Evolutionary conservation across 2,888 invertebrate species (phyloP).

Genomic region (Leucoma salicis): DNA sequence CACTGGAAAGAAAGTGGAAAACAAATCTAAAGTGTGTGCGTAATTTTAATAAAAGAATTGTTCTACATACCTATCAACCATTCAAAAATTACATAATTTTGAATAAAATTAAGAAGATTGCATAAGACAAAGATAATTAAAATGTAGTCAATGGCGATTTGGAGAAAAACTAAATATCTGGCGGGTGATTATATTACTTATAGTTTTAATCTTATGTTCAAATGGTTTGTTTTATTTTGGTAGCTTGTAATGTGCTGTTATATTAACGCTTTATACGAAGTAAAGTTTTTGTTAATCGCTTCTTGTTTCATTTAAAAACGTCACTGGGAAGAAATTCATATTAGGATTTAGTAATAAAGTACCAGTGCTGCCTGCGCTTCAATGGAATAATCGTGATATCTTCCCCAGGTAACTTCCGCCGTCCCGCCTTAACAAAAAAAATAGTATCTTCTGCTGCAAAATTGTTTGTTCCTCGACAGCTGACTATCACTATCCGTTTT

Average conservation of each 20-base stretch:
- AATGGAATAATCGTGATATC: no score
- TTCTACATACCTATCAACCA: neutral
- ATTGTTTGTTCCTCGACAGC: no score
- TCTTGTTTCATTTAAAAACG: slow-evolving; percentile 4
- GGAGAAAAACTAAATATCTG: slow-evolving; percentile 22
- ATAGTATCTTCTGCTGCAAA: no score
- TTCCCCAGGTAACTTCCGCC: no score
- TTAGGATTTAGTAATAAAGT: no score
- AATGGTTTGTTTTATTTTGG: slow-evolving; percentile 37
- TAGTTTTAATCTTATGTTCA: slow-evolving; percentile 30
- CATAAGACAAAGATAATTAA: slow-evolving; percentile 24
- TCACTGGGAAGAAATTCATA: no score
- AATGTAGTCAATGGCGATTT: slow-evolving; percentile 17
- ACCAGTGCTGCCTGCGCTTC: no score
- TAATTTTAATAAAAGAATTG: no score
- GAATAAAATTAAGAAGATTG: slow-evolving; percentile 23
- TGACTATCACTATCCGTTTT: no score
- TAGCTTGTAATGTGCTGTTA: slow-evolving; percentile 53
- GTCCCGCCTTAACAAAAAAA: no score
- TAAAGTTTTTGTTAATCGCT: slow-evolving; percentile 49
- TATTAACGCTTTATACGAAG: slow-evolving; percentile 59
- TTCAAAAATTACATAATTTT: slow-evolving; percentile 14
- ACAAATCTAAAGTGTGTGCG: no score
- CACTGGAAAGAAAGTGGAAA: no score
- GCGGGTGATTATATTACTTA: slow-evolving; percentile 16